phyloP scores from a whole-genome alignment of 2,113 vertebrate species.

The Malurus cyaneus region DNA sequence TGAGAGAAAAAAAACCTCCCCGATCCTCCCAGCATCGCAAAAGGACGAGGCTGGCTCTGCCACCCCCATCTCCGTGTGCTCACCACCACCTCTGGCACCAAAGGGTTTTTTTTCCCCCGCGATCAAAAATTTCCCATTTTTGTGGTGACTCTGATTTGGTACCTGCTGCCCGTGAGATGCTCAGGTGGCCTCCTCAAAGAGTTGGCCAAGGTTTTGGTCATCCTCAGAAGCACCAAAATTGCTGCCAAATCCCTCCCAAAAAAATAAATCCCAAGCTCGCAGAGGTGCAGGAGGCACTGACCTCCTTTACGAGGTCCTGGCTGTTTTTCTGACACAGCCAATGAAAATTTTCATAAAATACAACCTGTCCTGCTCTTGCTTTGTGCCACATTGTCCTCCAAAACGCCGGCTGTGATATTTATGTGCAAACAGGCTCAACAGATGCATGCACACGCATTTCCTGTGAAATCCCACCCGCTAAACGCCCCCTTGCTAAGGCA shows the following conservation, averaged over 20 bases:
- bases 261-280: neutral
- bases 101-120: neutral
- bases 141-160: neutral
- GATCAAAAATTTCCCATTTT: neutral
- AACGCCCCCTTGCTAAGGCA: neutral
- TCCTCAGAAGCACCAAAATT: neutral
- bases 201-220: neutral
- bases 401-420: neutral
- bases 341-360: neutral
- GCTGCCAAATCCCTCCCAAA: neutral
- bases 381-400: neutral
- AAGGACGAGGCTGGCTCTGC: accelerated
- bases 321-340: neutral
- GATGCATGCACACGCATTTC: neutral
- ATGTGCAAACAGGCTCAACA: neutral
- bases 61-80: neutral
- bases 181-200: neutral
- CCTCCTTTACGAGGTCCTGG: neutral
- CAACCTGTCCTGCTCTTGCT: accelerated
- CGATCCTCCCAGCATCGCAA: neutral
- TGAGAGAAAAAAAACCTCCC: neutral
- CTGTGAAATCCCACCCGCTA: neutral
- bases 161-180: neutral
- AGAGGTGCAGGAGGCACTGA: neutral
- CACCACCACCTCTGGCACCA: neutral